phyloP scores from a whole-genome alignment of 2,888 invertebrate genomes.

The Aphidoletes aphidimyza region DNA sequence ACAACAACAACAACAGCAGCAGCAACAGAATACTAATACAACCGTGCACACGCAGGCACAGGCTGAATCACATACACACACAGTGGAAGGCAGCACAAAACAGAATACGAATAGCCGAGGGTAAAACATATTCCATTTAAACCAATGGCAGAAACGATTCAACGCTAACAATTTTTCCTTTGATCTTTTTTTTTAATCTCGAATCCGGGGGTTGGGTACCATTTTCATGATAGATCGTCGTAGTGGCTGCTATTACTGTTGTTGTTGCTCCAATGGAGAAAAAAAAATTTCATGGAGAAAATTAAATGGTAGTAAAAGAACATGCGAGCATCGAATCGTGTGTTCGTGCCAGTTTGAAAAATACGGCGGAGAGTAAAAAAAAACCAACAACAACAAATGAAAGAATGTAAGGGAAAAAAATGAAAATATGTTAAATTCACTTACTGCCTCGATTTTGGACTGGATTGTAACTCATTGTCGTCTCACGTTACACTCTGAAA shows the following conservation, averaged over 20 bases:
- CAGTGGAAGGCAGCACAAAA: constrained; percentile 1
- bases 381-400: no score
- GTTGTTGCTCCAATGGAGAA: background rate
- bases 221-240: constrained; percentile 22
- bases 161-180: constrained; percentile 45
- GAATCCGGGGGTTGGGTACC: background rate
- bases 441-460: constrained; percentile 53
- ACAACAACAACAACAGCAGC: background rate
- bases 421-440: background rate
- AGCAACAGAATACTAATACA: no score
- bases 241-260: background rate
- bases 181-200: constrained; percentile 37
- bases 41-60: no score
- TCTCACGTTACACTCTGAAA: background rate
- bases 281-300: background rate
- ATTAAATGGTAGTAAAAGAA: background rate
- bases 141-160: constrained; percentile 36
- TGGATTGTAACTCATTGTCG: constrained; percentile 46
- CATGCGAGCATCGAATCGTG: background rate
- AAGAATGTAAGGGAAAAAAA: no score
- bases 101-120: constrained; percentile 36
- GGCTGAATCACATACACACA: background rate
- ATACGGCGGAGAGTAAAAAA: background rate
- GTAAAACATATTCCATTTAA: constrained; percentile 42
- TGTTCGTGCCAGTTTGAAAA: background rate